Conservation (phyloP, 2,113 vertebrate species). For the Datnioides undecimradiatus region DNA sequence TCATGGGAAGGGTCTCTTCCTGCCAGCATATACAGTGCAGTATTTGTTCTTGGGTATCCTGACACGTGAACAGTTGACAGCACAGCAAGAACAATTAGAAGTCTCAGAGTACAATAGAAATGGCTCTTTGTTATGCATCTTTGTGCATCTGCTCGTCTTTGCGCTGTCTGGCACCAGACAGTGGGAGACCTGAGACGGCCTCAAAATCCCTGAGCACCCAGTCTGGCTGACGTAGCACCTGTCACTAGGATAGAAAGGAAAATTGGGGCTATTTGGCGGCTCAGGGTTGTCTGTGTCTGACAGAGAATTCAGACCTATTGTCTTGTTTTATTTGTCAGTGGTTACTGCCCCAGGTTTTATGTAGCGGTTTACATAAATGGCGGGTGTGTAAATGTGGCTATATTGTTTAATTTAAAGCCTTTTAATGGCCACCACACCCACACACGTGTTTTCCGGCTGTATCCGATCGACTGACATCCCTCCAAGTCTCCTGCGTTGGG, state of each 20-base stretch:
- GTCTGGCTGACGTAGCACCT: constrained; percentile 1
- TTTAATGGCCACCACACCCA: not conserved
- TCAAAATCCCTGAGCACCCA: constrained; percentile 18
- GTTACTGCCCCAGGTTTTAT: not conserved
- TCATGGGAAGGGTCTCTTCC: not conserved
- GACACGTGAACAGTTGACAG: constrained; percentile 12
- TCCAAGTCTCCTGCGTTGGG: not conserved
- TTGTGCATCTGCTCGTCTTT: constrained; percentile 13
- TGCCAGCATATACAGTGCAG: not conserved
- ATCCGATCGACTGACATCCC: not conserved
- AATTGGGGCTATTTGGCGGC: constrained; percentile 4
- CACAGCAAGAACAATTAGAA: constrained; percentile 25
- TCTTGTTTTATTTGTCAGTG: not conserved
- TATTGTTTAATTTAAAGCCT: not conserved
- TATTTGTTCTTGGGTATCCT: constrained; percentile 8
- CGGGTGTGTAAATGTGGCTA: not conserved
- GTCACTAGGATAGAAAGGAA: constrained; percentile 19
- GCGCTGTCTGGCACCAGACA: constrained; percentile 13
- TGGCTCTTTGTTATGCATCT: constrained; percentile 27
- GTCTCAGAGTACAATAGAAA: constrained; percentile 14
- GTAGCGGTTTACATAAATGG: not conserved
- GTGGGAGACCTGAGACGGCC: constrained; percentile 19
- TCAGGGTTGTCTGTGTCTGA: not conserved
- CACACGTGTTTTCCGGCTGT: not conserved
- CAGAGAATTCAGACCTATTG: not conserved